Evolutionary conservation across 2,113 vertebrate genomes (phyloP).

Genomic region (Seriola quinqueradiata): DNA sequence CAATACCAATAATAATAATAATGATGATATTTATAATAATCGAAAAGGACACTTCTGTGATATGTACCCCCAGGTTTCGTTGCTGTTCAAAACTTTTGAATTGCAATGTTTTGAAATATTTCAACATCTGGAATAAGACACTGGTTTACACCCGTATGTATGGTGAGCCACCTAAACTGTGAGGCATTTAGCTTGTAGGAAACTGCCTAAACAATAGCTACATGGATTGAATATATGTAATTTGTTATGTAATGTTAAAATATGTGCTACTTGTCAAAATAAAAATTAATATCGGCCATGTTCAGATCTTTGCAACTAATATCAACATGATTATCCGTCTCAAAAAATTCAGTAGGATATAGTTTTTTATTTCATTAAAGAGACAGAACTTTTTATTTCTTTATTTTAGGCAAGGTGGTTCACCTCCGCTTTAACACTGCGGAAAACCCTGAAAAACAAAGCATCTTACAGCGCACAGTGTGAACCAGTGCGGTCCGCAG

Average conservation of each 20-base stretch:
- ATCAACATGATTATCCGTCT: background rate
- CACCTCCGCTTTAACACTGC: conserved; percentile 35
- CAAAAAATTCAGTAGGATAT: background rate
- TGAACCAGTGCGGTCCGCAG: background rate
- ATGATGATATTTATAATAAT: too few relatives aligned
- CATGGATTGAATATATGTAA: background rate
- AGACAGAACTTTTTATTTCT: background rate
- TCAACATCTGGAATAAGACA: too few relatives aligned
- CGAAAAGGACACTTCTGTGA: too few relatives aligned
- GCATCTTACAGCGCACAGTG: background rate
- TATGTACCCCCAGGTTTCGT: too few relatives aligned
- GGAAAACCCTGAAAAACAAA: conserved; percentile 14
- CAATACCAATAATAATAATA: too few relatives aligned
- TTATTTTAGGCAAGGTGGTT: background rate
- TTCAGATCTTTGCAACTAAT: background rate
- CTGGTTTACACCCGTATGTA: too few relatives aligned
- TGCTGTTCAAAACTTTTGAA: too few relatives aligned
- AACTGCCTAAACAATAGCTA: background rate
- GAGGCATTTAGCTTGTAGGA: background rate
- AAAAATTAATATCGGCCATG: background rate
- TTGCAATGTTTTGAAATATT: too few relatives aligned
- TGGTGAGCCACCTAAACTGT: too few relatives aligned
- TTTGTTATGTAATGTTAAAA: too few relatives aligned
- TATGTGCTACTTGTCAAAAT: background rate
- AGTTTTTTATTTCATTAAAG: background rate